Evolutionary conservation across 2,888 invertebrate species (phyloP).

Genomic region (Galeruca laticollis): DNA sequence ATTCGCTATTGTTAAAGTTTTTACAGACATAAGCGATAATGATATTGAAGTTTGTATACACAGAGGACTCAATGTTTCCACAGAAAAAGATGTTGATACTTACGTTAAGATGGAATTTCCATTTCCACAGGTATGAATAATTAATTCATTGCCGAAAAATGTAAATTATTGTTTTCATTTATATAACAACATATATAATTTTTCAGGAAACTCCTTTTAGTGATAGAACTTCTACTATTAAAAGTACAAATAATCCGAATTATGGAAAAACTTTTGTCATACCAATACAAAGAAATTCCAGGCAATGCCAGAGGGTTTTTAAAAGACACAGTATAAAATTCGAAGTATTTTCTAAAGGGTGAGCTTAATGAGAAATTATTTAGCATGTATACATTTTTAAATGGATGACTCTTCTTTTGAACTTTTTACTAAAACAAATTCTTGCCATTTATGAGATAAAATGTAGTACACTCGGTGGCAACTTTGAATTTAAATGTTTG

Average conservation of each 20-base stretch:
- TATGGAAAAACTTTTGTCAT: constrained; percentile 86
- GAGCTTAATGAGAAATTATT: constrained; percentile 60
- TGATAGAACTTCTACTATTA: constrained; percentile 83
- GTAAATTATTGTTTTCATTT: not conserved
- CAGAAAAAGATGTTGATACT: constrained; percentile 88
- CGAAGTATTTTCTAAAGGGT: constrained; percentile 95
- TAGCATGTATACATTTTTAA: constrained; percentile 11
- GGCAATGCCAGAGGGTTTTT: constrained; percentile 87
- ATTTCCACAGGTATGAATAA: constrained; percentile 77
- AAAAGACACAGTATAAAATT: constrained; percentile 91
- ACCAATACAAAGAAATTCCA: constrained; percentile 81
- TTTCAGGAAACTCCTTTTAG: constrained; percentile 78
- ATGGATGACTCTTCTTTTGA: not conserved
- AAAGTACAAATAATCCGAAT: constrained; percentile 89
- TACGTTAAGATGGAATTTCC: constrained; percentile 95
- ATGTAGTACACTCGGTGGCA: not conserved
- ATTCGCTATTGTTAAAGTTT: constrained; percentile 93
- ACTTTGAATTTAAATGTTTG: not conserved
- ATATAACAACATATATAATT: not conserved
- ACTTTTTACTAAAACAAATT: constrained; percentile 16
- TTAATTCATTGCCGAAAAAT: constrained; percentile 1
- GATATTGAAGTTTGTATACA: constrained; percentile 89
- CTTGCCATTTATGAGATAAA: constrained; percentile 23
- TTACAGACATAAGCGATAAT: constrained; percentile 92
- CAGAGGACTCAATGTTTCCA: constrained; percentile 88